Base-by-base conservation (phyloP, 2,888 invertebrate genomes). In the Andrena dorsata region DNA sequence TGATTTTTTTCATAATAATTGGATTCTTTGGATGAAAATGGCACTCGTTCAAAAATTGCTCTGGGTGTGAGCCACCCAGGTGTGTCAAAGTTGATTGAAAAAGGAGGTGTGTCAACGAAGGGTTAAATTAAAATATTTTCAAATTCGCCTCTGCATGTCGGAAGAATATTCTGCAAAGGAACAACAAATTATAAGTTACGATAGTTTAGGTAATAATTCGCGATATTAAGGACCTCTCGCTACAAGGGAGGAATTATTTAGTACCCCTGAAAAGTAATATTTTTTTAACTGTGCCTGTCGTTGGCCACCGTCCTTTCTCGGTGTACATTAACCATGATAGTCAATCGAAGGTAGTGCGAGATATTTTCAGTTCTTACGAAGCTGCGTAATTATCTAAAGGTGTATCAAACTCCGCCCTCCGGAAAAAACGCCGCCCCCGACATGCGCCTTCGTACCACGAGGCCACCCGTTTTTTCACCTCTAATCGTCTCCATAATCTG, bases 401-500 rank as follows among this genome's bases (percentile, higher is more conserved):
- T 80, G 78, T 82, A 83, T 82, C 49, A 89, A 90, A 91, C 91
- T 90, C 92, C 91, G 90, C 92, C 91, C 89, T 88, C 76, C 74
- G 80, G 58, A 73, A 83, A 72, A 86, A 87, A 88, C 84, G 71
- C 89, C 90, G 89, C 89, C 90, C 88, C 73, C 83, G 90, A 83
- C 91, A 90, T 92, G 92, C 92, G 92, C 92, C 81, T 66, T 75
- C 58, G 58, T 3, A n/a, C 51, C 30, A 5, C 28, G 49, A 58
- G 51, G 75, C 66, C 66, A 76, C 66, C 78, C 80, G 72, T 63
- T 72, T 86, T 87, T 83, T 88, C 85, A 89, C 86, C 83, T 87
- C 83, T 78, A 83, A 86, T 89, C 90, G 80, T 76, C 58, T 30
- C 73, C 76, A 66, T 87, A 78, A 88, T 85, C 73, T 80, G 83